Evolutionary conservation across 2,113 vertebrate species (phyloP).

Genomic region (Budorcas taxicolor): DNA sequence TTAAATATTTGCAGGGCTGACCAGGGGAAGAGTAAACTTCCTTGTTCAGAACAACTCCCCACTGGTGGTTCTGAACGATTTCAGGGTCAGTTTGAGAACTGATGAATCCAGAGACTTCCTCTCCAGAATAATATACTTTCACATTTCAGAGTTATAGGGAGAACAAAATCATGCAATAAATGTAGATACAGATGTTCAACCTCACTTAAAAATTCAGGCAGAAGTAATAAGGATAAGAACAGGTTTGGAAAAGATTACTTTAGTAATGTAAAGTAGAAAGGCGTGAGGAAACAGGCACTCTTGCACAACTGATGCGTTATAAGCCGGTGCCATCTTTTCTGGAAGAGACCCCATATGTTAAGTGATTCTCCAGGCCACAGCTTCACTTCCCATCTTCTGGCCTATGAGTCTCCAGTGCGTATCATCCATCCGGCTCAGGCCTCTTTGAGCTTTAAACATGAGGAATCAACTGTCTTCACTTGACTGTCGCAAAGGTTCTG

Average conservation of each 20-base stretch:
- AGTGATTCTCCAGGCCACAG: no score
- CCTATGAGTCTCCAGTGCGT: background rate
- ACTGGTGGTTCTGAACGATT: background rate
- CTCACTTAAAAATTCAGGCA: background rate
- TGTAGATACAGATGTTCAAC: background rate
- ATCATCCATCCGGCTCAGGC: background rate
- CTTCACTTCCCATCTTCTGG: background rate
- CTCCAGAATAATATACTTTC: background rate
- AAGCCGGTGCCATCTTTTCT: background rate
- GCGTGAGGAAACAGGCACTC: background rate
- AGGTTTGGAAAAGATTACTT: background rate
- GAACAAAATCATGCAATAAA: background rate
- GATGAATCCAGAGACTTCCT: background rate
- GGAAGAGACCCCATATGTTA: background rate
- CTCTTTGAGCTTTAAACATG: background rate
- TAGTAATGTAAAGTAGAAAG: background rate
- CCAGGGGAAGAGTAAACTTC: background rate
- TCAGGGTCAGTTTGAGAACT: background rate
- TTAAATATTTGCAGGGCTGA: background rate
- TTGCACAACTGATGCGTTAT: rapidly evolving
- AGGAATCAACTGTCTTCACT: background rate
- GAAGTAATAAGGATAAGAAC: background rate
- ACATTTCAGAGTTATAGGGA: background rate
- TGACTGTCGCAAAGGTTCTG: background rate
- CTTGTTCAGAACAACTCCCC: background rate